Conservation (phyloP, 2,113 vertebrate genomes). For the rat (Rattus norvegicus) region GRCr8 NC_086023.1:80711001-80711500, state of each 20-base stretch:
- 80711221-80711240: background rate
- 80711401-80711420: background rate
- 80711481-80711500: too few species aligned
- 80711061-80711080: background rate
- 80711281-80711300: background rate
- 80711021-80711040: background rate
- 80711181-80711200: background rate
- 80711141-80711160: background rate
- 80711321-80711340: background rate
- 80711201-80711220: background rate
- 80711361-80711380: background rate
- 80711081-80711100: background rate
- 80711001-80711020: background rate
- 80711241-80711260: background rate
- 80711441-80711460: background rate
- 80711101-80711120: background rate
- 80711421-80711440: background rate
- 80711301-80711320: background rate
- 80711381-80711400: too few species aligned
- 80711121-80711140: background rate
- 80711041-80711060: too few species aligned
- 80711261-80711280: background rate
- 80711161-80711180: background rate
- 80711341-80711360: background rate
- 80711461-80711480: too few species aligned